Percentiles rank a stretch among this genome's conserved stretches.
Conservation (phyloP, 1,140 invertebrate species). For the Cherax destructor region DNA sequence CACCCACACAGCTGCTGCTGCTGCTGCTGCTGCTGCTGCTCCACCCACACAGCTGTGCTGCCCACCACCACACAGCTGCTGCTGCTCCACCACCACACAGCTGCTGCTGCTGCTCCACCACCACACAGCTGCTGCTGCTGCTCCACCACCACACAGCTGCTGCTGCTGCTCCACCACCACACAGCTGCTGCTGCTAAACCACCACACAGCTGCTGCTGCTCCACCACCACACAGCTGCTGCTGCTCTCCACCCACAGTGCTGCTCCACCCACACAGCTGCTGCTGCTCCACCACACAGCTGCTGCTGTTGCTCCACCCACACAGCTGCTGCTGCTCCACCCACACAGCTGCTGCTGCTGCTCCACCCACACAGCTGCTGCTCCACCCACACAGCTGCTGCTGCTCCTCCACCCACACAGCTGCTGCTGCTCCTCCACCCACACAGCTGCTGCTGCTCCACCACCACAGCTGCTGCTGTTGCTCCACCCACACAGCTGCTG, state of each 20-base stretch:
- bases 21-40: neutral
- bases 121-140: too few species aligned
- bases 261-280: too few species aligned
- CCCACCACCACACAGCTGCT: neutral
- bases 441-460: too few species aligned
- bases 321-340: neutral
- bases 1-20: neutral
- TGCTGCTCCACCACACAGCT: too few species aligned
- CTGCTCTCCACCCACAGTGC: neutral
- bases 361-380: neutral
- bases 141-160: neutral
- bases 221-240: neutral
- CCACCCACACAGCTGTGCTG: neutral
- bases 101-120: too few species aligned
- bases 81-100: too few species aligned
- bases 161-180: neutral
- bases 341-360: neutral
- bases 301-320: too few species aligned
- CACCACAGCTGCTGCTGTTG: neutral
- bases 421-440: too few species aligned
- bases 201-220: too few species aligned
- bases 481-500: neutral
- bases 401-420: neutral
- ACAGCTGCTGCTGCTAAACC: neutral
- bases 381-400: neutral